Conservation (phyloP, 2,888 invertebrate species). For the Apocheima hispidaria region DNA sequence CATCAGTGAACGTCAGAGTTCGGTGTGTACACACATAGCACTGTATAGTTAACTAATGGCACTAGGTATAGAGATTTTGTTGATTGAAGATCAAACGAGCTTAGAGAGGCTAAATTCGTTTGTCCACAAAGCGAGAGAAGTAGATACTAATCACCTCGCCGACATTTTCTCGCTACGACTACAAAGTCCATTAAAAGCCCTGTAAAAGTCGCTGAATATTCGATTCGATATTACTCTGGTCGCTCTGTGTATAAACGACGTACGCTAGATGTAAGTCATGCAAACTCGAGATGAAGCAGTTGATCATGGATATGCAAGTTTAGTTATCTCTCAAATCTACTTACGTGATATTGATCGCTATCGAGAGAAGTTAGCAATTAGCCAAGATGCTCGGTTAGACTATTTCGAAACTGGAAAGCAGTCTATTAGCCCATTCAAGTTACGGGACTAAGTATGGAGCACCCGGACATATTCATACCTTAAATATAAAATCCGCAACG, state of each 20-base stretch:
- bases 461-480: neutral
- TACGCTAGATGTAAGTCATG: slow-evolving; percentile 16
- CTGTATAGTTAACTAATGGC: slow-evolving; percentile 21
- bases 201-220: no score
- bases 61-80: slow-evolving; percentile 11
- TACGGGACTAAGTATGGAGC: neutral
- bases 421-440: neutral
- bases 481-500: no score
- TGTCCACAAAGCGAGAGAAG: no score
- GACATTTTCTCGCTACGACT: no score
- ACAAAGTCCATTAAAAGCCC: no score
- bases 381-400: neutral
- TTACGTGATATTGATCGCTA: slow-evolving; percentile 14
- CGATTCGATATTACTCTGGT: neutral
- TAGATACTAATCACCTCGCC: no score
- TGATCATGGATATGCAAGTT: slow-evolving; percentile 7
- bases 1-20: slow-evolving; percentile 1
- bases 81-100: slow-evolving; percentile 18
- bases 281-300: slow-evolving; percentile 9
- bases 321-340: slow-evolving; percentile 9
- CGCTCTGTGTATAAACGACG: neutral
- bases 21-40: no score
- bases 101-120: neutral
- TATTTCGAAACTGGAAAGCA: neutral
- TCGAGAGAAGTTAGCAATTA: neutral